A percentile compares a stretch with the other conserved stretches of the same genome.
Conservation (phyloP, 2,113 vertebrate genomes). For the Potamarius usumacintae region DNA sequence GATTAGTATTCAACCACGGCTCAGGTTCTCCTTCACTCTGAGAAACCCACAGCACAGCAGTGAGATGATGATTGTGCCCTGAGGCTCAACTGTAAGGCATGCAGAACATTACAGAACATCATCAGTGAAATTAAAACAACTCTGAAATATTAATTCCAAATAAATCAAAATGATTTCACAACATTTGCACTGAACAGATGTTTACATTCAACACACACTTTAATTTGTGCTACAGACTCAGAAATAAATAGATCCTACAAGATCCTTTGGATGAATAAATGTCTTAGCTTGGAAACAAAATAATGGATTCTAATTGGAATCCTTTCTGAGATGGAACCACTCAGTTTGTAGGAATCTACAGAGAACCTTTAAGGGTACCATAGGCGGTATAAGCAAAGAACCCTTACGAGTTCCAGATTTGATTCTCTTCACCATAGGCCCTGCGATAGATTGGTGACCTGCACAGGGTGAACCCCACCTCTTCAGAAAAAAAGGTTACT, state of each 20-base stretch:
- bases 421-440: background rate
- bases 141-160: background rate
- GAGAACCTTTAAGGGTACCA: background rate
- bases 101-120: constrained; percentile 16
- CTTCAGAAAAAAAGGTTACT: background rate
- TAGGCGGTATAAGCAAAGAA: background rate
- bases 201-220: background rate
- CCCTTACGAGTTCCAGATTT: background rate
- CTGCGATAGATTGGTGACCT: too few relatives aligned
- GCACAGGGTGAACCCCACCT: too few relatives aligned
- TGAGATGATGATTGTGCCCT: background rate
- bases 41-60: background rate
- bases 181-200: constrained; percentile 4
- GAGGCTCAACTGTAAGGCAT: background rate
- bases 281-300: background rate
- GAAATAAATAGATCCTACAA: too few relatives aligned
- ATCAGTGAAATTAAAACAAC: background rate
- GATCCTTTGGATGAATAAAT: background rate
- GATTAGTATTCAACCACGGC: constrained; percentile 36
- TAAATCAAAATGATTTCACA: constrained; percentile 11
- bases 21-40: background rate
- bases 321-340: background rate
- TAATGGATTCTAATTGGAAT: background rate
- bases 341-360: background rate
- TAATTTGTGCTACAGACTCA: background rate